Percentiles rank a stretch among this genome's conserved stretches.
These are phyloP conservation scores for Helicolenus hilgendorfi DNA, from an alignment of 2,797 vertebrate species.

Conservation along the genomic window DNA sequence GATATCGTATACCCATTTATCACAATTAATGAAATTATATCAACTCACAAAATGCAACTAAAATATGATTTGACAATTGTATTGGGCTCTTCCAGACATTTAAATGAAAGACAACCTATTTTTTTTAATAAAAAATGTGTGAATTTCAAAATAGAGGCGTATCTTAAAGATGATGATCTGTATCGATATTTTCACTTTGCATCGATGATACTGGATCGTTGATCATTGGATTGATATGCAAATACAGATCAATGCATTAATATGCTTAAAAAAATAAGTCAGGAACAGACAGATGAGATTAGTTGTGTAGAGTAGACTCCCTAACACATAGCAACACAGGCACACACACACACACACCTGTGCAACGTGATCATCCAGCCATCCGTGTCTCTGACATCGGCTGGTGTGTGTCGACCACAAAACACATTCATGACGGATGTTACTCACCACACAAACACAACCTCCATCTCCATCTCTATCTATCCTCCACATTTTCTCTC, in stretches of 20 bases:
- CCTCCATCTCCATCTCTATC: constrained; percentile 45
- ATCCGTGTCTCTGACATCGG: constrained; percentile 42
- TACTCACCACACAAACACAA: constrained; percentile 67
- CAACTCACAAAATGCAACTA: background rate
- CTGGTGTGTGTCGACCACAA: constrained; percentile 64
- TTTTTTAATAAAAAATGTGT: background rate
- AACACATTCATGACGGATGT: constrained; percentile 73
- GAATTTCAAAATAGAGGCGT: background rate
- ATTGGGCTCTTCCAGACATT: background rate
- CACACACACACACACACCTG: constrained; percentile 55
- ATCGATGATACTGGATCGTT: no score
- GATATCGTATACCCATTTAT: background rate
- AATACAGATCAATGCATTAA: no score
- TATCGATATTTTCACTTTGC: background rate
- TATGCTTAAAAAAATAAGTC: background rate
- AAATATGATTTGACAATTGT: background rate
- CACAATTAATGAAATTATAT: background rate
- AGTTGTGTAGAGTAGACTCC: background rate
- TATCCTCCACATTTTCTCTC: constrained; percentile 3
- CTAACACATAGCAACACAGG: background rate
- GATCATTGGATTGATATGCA: no score
- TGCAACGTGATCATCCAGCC: constrained; percentile 62
- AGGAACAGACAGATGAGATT: background rate
- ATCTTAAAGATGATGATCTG: background rate
- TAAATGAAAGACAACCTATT: background rate